These are phyloP conservation scores for Chydorus sphaericus DNA, from an alignment of 2,888 invertebrate species.

Conservation along the genomic window DNA sequence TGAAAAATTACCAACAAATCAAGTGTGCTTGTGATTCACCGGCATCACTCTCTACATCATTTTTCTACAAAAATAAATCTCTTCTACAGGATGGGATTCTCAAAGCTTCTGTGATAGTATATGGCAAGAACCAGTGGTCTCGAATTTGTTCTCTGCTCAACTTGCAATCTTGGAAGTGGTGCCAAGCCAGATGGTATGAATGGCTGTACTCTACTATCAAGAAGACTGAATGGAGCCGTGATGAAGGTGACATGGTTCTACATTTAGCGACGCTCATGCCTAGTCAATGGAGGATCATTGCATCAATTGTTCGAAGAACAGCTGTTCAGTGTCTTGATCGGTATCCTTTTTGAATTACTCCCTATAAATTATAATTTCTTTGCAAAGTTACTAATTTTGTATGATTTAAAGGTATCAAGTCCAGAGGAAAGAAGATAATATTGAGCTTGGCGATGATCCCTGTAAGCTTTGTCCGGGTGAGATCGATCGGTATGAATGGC, in stretches of 20 bases:
- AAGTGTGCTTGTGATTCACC: neutral
- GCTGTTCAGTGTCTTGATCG: constrained; percentile 97
- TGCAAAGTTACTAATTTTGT: no score
- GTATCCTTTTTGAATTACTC: constrained; percentile 66
- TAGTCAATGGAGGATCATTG: constrained; percentile 98
- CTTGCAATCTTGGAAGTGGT: constrained; percentile 97
- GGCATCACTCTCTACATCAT: neutral
- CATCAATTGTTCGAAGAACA: constrained; percentile 95
- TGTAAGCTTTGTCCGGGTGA: no score
- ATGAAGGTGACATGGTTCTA: constrained; percentile 94
- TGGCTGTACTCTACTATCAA: constrained; percentile 99
- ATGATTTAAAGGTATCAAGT: no score
- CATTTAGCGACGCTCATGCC: constrained; percentile 99
- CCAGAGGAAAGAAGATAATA: no score
- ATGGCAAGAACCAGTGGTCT: constrained; percentile 99
- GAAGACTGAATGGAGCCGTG: constrained; percentile 98
- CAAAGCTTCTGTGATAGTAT: constrained; percentile 99
- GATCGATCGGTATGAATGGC: no score
- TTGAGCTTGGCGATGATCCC: no score
- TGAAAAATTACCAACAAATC: neutral
- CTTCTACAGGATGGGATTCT: constrained; percentile 90
- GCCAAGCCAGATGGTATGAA: constrained; percentile 98
- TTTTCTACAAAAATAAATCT: constrained; percentile 10
- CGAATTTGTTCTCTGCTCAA: constrained; percentile 95
- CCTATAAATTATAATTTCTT: neutral